Evolutionary conservation across 2,888 invertebrate genomes (phyloP), one percentile per base, ranked within the genome.

Genomic region (Subacronicta megacephala): DNA sequence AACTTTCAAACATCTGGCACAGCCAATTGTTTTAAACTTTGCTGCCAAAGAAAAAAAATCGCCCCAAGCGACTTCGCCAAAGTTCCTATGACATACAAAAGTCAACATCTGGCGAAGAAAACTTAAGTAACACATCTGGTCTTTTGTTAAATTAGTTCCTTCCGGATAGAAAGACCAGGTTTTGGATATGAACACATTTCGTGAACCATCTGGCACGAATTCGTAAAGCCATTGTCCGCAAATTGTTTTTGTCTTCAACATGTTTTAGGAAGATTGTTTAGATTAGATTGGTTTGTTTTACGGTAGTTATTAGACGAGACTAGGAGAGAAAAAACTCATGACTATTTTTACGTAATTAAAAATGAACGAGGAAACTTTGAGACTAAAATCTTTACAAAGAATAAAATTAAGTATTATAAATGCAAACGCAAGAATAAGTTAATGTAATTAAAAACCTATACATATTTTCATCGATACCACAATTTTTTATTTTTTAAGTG

Each of bases 101-200:
- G 3, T 12, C 23, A 0, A 29, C 67, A 69, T 69, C 67, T 64
- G 69, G 23, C 15, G 18, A 7, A 35, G 13, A 4, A 7, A 17
- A 33, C 15, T 31, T 6, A 31, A 18, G 15, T 47, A 49, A 26
- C 26, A 68, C 67, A 69, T 67, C 69, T 67, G 67, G 35, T 35
- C 17, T 26, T 47, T 46, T 62, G 68, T 63, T 23, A 35, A 52
- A 51, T 63, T 40, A 20, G 18, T 38, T 17, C 47, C 47, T 56
- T 52, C 60, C 69, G 67, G 67, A 63, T 50, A 67, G 38, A 66
- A 29, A 36, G 23, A 2, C 44, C 23, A 43, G 46, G 41, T 53
- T 58, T 53, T n/a, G 40, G 53, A 31, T 15, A 36, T 15, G 23
- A 56, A 65, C 53, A 49, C 46, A 47, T 67, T 42, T 35, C 44